Conservation (phyloP, 2,888 invertebrate genomes). For the Cyaniris semiargus region DNA sequence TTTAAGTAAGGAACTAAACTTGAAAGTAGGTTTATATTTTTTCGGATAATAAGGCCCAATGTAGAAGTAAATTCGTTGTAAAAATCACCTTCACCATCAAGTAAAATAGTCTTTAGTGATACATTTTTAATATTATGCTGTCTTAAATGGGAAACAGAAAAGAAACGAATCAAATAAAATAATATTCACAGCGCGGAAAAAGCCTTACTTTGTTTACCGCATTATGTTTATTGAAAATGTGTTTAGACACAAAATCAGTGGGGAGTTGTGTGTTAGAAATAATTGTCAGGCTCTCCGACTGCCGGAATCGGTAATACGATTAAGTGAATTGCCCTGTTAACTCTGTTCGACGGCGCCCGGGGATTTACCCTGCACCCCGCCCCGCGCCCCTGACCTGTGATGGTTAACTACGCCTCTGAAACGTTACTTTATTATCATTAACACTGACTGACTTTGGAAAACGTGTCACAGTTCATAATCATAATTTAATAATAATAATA, state of each 20-base stretch:
- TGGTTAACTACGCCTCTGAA: background rate
- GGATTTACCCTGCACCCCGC: conserved; percentile 3
- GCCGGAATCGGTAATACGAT: conserved; percentile 16
- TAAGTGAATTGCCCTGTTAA: conserved; percentile 23
- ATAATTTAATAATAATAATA: no score
- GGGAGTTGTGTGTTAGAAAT: conserved; percentile 22
- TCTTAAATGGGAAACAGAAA: background rate
- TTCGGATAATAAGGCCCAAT: background rate
- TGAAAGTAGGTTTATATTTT: background rate
- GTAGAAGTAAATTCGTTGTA: background rate
- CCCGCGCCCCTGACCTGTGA: background rate
- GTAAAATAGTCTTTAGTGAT: no score
- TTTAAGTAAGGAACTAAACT: background rate
- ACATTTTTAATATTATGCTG: no score
- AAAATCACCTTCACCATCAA: background rate
- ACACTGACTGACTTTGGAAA: background rate
- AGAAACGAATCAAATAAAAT: background rate
- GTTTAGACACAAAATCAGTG: background rate
- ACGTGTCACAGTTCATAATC: background rate
- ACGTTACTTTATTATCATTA: background rate
- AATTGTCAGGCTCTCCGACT: conserved; percentile 22
- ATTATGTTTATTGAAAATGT: conserved; percentile 19
- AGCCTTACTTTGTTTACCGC: background rate
- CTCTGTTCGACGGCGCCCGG: conserved; percentile 9
- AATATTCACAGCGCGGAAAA: background rate